Conservation (phyloP, 2,797 vertebrate species). For the Hapalemur alaotrensis region DNA sequence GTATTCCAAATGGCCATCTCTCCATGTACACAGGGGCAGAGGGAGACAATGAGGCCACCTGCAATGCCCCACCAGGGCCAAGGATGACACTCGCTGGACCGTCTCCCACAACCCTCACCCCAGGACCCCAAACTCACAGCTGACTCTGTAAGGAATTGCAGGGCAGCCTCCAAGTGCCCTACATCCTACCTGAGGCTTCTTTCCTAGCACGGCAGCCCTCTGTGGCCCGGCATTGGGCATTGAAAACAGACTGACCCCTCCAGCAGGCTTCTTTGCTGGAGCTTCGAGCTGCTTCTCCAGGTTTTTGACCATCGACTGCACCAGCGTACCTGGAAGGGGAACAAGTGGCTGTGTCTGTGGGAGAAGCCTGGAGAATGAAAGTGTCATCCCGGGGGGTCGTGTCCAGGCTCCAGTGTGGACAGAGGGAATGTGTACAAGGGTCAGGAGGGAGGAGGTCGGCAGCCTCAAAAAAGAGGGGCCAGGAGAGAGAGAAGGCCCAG, state of each 20-base stretch:
- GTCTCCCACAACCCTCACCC: background rate
- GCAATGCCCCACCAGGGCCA: background rate
- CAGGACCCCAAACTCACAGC: background rate
- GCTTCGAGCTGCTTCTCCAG: constrained; percentile 76
- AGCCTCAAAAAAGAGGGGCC: background rate
- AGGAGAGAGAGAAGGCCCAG: background rate
- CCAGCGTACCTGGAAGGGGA: constrained; percentile 72
- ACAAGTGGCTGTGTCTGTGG: background rate
- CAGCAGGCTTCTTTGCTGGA: constrained; percentile 57
- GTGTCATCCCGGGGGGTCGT: too few relatives aligned
- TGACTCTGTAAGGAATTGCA: background rate
- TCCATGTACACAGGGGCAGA: background rate
- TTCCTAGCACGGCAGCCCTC: background rate
- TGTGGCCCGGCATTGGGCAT: background rate
- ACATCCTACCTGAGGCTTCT: constrained; percentile 56
- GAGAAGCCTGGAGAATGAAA: accelerated
- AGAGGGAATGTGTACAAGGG: background rate
- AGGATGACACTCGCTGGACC: background rate
- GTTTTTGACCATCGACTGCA: constrained; percentile 73
- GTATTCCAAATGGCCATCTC: background rate
- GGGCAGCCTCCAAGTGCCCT: background rate
- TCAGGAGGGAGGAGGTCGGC: background rate
- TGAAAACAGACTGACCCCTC: constrained; percentile 69
- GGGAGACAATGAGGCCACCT: background rate
- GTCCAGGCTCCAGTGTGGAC: background rate